Base-by-base conservation (phyloP, 2,888 invertebrate genomes). In the Syrista parreyssii region DNA sequence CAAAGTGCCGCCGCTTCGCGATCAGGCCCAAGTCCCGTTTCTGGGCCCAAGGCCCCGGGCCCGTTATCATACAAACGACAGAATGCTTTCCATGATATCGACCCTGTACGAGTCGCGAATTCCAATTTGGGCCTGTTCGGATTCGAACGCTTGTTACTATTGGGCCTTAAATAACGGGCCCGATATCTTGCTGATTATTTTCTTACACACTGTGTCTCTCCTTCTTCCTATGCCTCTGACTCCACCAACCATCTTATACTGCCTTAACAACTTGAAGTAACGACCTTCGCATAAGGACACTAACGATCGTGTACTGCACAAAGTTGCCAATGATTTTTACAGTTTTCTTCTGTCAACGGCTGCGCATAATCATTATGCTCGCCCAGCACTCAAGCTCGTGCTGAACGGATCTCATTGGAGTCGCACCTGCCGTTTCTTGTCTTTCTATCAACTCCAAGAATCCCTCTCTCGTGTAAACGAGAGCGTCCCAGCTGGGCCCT, bases 381-480 rank as follows among this genome's bases (percentile, higher is more conserved):
- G 71, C 23, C 55, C 71, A 71, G 71, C 71, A 33, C 15, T 2
- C 31, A 31, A 71, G 33, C 71, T 71, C 32, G 31, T 33, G 71
- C 71, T 23, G 55, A 55, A 55, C 55, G 55, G 55, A 55, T 55
- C 55, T 55, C 55, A 23, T 23, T 23, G 40, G 40, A 55, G 78
- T 73, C 36, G 75, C 82, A 81, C 80, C 81, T 81, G 81, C 82
- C 79, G 79, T 78, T 81, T 81, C 75, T 80, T 75, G 55, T 55
- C 71, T 71, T 79, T 73, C 35, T 75, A 73, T 68, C 68, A 68
- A 71, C 71, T 71, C 71, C 71, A 9, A 71, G 71, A 71, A 71
- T 31, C 31, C 33, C 33, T 33, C 31, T 71, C 71, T 71, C 71
- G 55, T 55, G 55, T 55, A 55, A 55, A 55, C 55, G 55, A 55